Evolutionary conservation across 2,113 vertebrate genomes (phyloP).

Genomic region (Electrona antarctica): DNA sequence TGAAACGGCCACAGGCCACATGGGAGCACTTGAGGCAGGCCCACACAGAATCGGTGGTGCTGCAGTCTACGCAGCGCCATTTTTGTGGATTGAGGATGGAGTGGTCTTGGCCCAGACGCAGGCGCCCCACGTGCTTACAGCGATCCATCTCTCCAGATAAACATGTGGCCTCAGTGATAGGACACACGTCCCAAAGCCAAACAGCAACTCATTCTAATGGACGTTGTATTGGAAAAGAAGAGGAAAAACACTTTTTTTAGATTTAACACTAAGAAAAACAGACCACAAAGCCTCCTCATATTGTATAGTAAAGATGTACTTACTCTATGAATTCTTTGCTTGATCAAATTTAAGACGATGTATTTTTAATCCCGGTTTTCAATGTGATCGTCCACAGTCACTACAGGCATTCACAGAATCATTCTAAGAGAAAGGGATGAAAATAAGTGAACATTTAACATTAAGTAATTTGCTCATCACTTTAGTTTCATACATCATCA

Average conservation of each 20-base stretch:
- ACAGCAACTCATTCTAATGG: conserved; percentile 68
- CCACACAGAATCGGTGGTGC: conserved; percentile 94
- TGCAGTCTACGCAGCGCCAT: conserved; percentile 93
- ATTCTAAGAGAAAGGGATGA: conserved; percentile 34
- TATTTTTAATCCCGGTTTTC: conserved; percentile 46
- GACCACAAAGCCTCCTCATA: not conserved
- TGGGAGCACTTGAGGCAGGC: conserved; percentile 98
- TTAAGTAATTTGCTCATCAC: not conserved
- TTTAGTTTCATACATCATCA: too few relatives aligned
- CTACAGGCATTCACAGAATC: conserved; percentile 18
- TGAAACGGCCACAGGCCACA: conserved; percentile 94
- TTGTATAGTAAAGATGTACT: conserved; percentile 12
- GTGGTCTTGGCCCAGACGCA: conserved; percentile 95
- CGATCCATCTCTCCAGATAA: conserved; percentile 88
- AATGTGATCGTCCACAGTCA: conserved; percentile 39
- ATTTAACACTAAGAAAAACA: not conserved
- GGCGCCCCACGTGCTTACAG: conserved; percentile 97
- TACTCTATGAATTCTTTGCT: conserved; percentile 46
- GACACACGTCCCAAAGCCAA: conserved; percentile 70
- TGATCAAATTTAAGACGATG: conserved; percentile 36
- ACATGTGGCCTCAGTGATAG: conserved; percentile 78
- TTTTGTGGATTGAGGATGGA: conserved; percentile 98
- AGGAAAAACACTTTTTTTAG: not conserved
- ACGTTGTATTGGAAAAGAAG: not conserved
- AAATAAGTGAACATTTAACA: not conserved